Percentiles rank a stretch among this genome's conserved stretches.
Evolutionary conservation across 2,113 vertebrate genomes (phyloP).

Genomic region (Heliornis fulica): DNA sequence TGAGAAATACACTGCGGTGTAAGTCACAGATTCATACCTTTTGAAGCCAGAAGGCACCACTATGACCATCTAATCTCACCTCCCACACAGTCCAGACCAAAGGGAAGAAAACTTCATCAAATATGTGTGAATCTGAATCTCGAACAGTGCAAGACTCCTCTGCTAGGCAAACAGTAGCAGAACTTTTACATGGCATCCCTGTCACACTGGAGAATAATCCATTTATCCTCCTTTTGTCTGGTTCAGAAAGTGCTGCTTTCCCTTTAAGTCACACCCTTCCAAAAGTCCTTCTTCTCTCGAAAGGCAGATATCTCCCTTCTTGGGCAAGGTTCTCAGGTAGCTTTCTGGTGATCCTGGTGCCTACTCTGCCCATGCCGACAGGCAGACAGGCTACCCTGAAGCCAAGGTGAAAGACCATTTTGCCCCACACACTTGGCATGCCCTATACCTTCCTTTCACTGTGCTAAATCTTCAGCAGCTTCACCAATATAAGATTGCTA

Average conservation of each 20-base stretch:
- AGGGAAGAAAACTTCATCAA: background rate
- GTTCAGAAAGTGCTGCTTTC: background rate
- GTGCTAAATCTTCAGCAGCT: background rate
- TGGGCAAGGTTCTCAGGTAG: background rate
- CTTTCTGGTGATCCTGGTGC: background rate
- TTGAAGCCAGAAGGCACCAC: background rate
- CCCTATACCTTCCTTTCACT: background rate
- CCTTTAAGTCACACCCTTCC: background rate
- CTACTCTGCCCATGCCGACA: background rate
- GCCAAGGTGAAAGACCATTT: background rate
- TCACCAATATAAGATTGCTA: background rate
- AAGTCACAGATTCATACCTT: background rate
- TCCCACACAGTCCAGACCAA: background rate
- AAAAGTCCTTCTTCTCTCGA: background rate
- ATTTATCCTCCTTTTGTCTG: background rate
- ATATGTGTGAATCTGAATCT: background rate
- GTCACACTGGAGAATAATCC: background rate
- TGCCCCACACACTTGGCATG: background rate
- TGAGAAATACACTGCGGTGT: background rate
- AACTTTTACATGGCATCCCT: fast-evolving
- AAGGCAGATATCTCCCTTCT: background rate
- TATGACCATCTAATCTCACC: background rate
- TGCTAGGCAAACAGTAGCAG: background rate
- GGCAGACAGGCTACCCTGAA: background rate
- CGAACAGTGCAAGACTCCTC: background rate